phyloP scores from a whole-genome alignment of 2,888 invertebrate genomes.

The Zeuzera pyrina region DNA sequence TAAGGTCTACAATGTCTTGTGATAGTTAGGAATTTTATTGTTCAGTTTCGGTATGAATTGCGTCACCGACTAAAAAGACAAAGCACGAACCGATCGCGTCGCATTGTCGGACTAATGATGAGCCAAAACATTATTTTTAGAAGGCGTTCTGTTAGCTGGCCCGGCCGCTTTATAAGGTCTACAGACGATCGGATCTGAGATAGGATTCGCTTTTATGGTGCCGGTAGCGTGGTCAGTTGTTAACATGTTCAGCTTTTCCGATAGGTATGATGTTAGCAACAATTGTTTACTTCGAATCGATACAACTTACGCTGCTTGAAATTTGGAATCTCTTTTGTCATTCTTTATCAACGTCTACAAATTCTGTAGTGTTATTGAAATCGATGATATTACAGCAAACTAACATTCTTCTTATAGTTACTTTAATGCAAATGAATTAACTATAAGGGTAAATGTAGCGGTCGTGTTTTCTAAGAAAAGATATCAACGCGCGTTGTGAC shows the following conservation, averaged over 20 bases:
- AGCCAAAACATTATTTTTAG: constrained; percentile 68
- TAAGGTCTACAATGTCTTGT: constrained; percentile 25
- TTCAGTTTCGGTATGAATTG: constrained; percentile 62
- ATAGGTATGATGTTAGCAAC: constrained; percentile 18
- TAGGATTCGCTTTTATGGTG: constrained; percentile 49
- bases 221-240: constrained; percentile 42
- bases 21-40: constrained; percentile 36
- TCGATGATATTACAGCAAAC: too few relatives aligned
- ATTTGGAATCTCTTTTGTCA: too few relatives aligned
- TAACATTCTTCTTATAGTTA: too few relatives aligned
- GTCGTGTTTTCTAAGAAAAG: constrained; percentile 8
- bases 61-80: constrained; percentile 71
- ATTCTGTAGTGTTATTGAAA: too few relatives aligned
- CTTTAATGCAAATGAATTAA: too few relatives aligned
- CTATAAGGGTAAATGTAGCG: too few relatives aligned
- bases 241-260: constrained; percentile 17
- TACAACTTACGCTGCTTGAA: background rate
- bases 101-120: constrained; percentile 60
- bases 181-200: constrained; percentile 35
- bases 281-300: constrained; percentile 15
- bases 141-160: constrained; percentile 24
- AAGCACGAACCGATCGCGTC: constrained; percentile 56
- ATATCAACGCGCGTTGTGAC: constrained; percentile 8
- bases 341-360: too few relatives aligned
- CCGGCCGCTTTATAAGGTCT: constrained; percentile 43